Evolutionary conservation across 2,113 vertebrate genomes (phyloP).

Genomic region (Beaufortia kweichowensis): DNA sequence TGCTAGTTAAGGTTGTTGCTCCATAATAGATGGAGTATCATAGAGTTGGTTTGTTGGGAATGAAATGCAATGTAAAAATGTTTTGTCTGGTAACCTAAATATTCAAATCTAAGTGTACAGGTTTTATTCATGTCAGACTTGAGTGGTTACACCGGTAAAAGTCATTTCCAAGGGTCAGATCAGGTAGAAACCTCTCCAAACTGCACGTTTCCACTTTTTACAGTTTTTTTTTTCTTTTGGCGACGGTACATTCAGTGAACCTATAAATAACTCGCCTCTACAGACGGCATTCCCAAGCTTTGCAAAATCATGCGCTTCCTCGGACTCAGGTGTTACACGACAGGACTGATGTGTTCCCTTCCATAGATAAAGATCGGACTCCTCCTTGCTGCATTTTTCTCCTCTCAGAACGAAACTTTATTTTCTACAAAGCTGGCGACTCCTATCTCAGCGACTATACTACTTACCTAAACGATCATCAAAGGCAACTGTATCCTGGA

Average conservation of each 20-base stretch:
- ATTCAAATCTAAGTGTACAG: not conserved
- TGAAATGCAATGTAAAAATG: slow-evolving; percentile 18
- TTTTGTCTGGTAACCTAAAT: slow-evolving; percentile 39
- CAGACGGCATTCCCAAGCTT: slow-evolving; percentile 53
- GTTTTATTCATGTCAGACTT: slow-evolving; percentile 19
- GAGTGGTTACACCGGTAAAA: not conserved
- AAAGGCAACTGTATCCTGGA: slow-evolving; percentile 38
- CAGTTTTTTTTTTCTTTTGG: slow-evolving; percentile 36
- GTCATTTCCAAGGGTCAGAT: not conserved
- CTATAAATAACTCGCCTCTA: slow-evolving; percentile 44
- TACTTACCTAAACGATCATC: slow-evolving; percentile 44
- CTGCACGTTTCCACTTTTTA: slow-evolving; percentile 37
- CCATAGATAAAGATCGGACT: slow-evolving; percentile 51
- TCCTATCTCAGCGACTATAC: slow-evolving; percentile 56
- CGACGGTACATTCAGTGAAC: slow-evolving; percentile 45
- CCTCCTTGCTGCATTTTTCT: slow-evolving; percentile 54
- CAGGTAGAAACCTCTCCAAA: slow-evolving; percentile 1
- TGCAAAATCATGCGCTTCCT: slow-evolving; percentile 59
- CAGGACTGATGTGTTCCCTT: slow-evolving; percentile 53
- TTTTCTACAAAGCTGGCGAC: slow-evolving; percentile 57
- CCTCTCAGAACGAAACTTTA: slow-evolving; percentile 53
- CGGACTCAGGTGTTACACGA: slow-evolving; percentile 62
- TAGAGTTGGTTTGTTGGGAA: slow-evolving; percentile 12
- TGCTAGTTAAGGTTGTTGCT: slow-evolving; percentile 43
- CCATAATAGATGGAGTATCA: slow-evolving; percentile 40